Evolutionary conservation across 2,888 invertebrate species (phyloP), one percentile per base, ranked within the genome.

Genomic region (Clusia tigrina): DNA sequence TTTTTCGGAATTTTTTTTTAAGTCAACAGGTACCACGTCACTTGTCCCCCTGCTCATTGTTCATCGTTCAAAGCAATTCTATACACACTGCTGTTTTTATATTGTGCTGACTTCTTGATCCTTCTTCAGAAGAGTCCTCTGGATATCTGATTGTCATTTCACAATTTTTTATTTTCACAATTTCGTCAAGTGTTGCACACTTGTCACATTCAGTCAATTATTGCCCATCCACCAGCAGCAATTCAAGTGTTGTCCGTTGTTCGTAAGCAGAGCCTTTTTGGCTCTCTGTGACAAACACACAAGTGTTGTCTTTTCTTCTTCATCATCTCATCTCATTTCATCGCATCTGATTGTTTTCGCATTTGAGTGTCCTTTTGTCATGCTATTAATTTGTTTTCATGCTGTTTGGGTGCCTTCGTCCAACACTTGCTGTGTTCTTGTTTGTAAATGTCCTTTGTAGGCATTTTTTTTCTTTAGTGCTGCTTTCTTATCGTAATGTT

Each of bases 201-300:
- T 60, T 60, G 64, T 64, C 60, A 64, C 64, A 58, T 64, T 53
- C 64, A 55, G 64, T 64, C 63, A 64, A 51, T 59, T n/a, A n/a
- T n/a, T n/a, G n/a, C n/a, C n/a, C n/a, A n/a, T n/a, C n/a, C n/a
- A n/a, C n/a, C n/a, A n/a, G 32, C 32, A 12, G 6, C 32, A 32
- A 32, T 32, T 32, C 32, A 32, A 6, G 6, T 32, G 6, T 6
- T 12, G 6, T 9, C 32, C n/a, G 3, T n/a, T 15, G 15, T 42
- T 42, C 42, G 42, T 42, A 3, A 17, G 9, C 15, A 2, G 20
- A 18, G 10, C n/a, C 42, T 15, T 3, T 15, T 42, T 42, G 42
- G 42, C 42, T 15, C 42, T 42, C 42, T 10, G n/a, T 2, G 6
- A 42, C n/a, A 10, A 42, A 10, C 12, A 22, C 22, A 48, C 6